Base-by-base conservation (phyloP, 2,113 vertebrate genomes). In the Centropristis striata region DNA sequence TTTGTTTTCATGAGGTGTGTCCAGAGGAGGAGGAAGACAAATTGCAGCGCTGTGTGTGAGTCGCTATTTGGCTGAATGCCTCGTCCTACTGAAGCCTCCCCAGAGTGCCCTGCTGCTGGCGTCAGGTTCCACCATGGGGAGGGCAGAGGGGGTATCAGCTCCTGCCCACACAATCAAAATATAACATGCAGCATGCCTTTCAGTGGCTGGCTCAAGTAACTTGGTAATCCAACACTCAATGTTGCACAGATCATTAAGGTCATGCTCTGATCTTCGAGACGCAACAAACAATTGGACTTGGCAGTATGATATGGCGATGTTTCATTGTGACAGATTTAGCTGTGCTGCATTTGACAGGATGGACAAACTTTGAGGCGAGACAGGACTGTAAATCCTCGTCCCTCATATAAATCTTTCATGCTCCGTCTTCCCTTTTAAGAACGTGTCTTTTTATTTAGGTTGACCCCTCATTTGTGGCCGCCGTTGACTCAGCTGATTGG, bases 151-250 rank as follows among this genome's bases (percentile, higher is more conserved):
- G 86, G 78, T 90, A 93, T 92, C 91, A 81, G 83, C 89, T 93
- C 81, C 77, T 89, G 89, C 86, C 92, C 88, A 86, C 86, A 91
- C 83, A 87, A 91, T 90, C 91, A 92, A 88, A 93, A 94, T 91
- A 88, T 79, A 90, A 92, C 90, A 90, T 84, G 83, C 80, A 82
- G 82, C 69, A 65, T 70, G 73, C 64, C 80, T 86, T 82, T 85
- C 80, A 84, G 79, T 16, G 65, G 76, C 75, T 78, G 55, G 25
- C 80, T 92, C 77, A 63, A 78, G 88, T 89, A 74, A 73, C 88
- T 74, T 27, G 28, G 88, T 90, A 91, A 92, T 76, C 66, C 69
- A 82, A 89, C 72, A 9, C 87, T 76, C 37, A 15, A 5, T 39
- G 68, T 63, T 57, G 83, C 75, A 63, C 79, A 53, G 87, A 91